phyloP scores from a whole-genome alignment of 2,888 invertebrate genomes.

The Cheilosia scutellata region DNA sequence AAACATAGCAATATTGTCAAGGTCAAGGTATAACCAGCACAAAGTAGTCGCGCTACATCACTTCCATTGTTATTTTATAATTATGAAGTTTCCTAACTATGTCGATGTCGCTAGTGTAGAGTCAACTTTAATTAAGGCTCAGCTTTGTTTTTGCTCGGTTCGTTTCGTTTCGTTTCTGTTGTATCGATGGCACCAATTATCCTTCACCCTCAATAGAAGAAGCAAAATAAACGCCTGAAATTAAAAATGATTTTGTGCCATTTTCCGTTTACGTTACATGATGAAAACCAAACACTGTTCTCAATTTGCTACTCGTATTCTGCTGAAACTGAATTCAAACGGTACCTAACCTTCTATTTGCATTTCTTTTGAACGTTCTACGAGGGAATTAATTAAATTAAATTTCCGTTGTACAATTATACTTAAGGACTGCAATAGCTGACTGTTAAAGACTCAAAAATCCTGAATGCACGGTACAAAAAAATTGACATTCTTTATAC shows the following conservation, averaged over 20 bases:
- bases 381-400: slow-evolving; percentile 35
- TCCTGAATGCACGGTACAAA: no score
- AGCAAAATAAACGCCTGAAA: background rate
- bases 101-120: background rate
- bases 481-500: no score
- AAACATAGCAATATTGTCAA: background rate
- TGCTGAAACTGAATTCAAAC: background rate
- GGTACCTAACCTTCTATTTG: background rate
- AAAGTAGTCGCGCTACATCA: background rate
- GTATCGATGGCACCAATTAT: background rate
- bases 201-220: background rate
- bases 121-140: background rate
- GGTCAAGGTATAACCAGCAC: no score
- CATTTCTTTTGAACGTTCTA: background rate
- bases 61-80: background rate
- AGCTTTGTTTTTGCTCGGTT: background rate
- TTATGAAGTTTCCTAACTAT: background rate
- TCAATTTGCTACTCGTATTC: no score
- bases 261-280: background rate
- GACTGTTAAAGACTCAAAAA: no score
- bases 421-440: background rate
- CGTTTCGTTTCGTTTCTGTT: background rate
- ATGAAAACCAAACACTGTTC: background rate
- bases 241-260: background rate
- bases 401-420: background rate